These are phyloP conservation scores for Xenopus laevis DNA, from an alignment of 2,113 vertebrate species.

Conservation along the genomic window DNA sequence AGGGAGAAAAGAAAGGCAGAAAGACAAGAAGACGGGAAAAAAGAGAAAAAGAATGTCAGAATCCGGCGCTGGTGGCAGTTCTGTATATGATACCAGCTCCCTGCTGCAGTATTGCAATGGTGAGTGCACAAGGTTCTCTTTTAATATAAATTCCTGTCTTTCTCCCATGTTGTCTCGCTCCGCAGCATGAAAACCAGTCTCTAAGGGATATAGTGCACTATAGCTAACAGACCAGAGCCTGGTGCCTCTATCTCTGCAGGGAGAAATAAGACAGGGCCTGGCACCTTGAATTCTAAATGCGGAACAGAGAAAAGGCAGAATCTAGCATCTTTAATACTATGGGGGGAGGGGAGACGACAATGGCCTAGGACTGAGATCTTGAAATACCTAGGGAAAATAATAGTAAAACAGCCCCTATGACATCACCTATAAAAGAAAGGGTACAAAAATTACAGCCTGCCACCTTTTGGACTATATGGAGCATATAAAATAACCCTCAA, in stretches of 20 bases:
- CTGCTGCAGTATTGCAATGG: constrained; percentile 86
- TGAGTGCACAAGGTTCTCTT: constrained; percentile 58
- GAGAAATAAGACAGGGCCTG: background rate
- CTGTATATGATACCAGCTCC: constrained; percentile 75
- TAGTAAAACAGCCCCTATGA: too few species aligned
- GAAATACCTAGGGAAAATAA: background rate
- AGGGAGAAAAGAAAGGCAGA: background rate
- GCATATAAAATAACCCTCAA: too few species aligned
- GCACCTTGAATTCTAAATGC: background rate
- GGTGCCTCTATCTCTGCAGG: background rate
- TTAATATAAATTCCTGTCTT: background rate
- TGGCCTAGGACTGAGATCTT: background rate
- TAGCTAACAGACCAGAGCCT: background rate
- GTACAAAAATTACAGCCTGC: too few species aligned
- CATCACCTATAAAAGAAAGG: too few species aligned
- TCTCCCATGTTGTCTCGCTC: background rate
- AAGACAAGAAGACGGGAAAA: background rate
- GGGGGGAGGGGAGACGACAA: background rate
- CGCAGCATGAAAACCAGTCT: background rate
- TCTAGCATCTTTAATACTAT: background rate
- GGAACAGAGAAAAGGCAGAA: background rate
- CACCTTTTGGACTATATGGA: background rate
- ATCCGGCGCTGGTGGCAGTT: constrained; percentile 67
- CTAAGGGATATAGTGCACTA: background rate
- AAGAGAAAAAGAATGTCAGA: constrained; percentile 46